These are phyloP conservation scores for Anoplius nigerrimus DNA, from an alignment of 2,888 invertebrate genomes.

Conservation along the genomic window DNA sequence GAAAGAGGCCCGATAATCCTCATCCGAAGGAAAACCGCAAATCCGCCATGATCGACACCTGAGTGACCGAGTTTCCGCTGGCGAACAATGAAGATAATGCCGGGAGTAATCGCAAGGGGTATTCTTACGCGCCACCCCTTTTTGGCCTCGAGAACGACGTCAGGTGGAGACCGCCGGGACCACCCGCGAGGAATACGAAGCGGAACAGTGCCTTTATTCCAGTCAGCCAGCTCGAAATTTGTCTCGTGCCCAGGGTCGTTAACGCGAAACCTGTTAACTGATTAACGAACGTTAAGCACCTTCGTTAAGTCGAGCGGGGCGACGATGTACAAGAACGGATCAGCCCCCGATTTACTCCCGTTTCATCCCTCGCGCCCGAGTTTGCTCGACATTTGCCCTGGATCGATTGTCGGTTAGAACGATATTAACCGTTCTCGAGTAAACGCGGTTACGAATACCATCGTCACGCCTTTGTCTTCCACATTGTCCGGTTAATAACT, in stretches of 20 bases:
- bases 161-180: slow-evolving; percentile 28
- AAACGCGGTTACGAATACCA: not conserved
- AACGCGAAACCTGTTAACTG: slow-evolving; percentile 52
- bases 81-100: slow-evolving; percentile 9
- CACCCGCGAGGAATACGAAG: slow-evolving; percentile 14
- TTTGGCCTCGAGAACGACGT: slow-evolving; percentile 19
- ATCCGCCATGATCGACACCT: slow-evolving; percentile 49
- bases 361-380: not conserved
- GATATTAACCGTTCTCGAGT: not conserved
- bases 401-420: no score
- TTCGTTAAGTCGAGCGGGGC: slow-evolving; percentile 30
- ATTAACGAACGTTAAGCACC: slow-evolving; percentile 34
- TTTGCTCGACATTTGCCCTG: no score
- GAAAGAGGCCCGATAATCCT: slow-evolving; percentile 24
- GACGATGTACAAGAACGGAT: no score
- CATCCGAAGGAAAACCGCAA: slow-evolving; percentile 30
- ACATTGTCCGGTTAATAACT: no score
- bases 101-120: slow-evolving; percentile 40
- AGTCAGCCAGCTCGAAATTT: not conserved
- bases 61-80: slow-evolving; percentile 40
- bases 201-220: not conserved
- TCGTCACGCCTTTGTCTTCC: no score
- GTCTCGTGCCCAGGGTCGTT: slow-evolving; percentile 28
- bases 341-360: not conserved
- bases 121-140: slow-evolving; percentile 25